phyloP scores from a whole-genome alignment of 2,113 vertebrate species.

The Pyrgilauda ruficollis region DNA sequence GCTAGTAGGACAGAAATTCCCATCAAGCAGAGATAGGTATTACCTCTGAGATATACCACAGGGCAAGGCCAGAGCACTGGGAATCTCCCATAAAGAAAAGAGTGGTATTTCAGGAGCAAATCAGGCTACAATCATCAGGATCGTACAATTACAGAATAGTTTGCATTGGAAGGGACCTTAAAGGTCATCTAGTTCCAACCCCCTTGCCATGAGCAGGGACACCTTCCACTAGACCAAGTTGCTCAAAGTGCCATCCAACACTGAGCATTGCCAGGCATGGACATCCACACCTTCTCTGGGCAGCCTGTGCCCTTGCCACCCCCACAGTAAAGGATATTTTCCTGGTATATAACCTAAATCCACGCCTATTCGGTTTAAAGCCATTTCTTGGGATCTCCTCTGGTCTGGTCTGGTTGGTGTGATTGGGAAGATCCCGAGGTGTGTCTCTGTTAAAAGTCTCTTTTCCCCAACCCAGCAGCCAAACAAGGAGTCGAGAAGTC shows the following conservation, averaged over 20 bases:
- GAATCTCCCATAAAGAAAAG: neutral
- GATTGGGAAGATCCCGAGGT: too few relatives aligned
- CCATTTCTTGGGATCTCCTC: too few relatives aligned
- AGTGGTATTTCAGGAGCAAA: neutral
- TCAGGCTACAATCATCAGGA: neutral
- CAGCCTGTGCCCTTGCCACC: neutral
- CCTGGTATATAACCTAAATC: neutral
- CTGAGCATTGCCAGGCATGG: neutral
- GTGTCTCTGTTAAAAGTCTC: too few relatives aligned
- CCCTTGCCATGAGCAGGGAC: neutral
- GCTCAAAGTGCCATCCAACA: neutral
- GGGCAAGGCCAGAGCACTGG: neutral
- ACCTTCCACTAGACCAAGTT: neutral
- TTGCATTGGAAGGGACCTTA: neutral
- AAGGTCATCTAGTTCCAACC: neutral
- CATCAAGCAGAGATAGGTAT: neutral
- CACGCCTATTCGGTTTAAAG: neutral
- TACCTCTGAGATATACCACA: neutral
- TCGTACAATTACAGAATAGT: neutral
- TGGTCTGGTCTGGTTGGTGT: too few relatives aligned
- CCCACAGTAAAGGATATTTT: neutral
- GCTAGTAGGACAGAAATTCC: neutral
- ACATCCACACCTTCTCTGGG: neutral
- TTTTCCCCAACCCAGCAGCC: too few relatives aligned
- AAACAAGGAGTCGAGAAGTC: too few relatives aligned